phyloP scores from a whole-genome alignment of 2,888 invertebrate species.

The Quadriops clusia region DNA sequence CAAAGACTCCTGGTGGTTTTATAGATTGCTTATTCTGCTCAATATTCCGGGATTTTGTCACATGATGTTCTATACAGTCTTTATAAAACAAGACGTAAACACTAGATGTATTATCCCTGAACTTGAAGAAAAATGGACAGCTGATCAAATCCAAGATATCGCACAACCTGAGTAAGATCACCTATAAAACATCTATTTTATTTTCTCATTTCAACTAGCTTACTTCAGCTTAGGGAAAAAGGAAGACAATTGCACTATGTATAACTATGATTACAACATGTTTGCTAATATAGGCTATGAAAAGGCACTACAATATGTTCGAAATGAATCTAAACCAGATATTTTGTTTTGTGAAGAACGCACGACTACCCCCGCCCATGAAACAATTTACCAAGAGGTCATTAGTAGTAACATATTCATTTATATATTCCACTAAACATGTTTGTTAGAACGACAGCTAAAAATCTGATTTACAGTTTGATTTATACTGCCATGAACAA shows the following conservation, averaged over 20 bases:
- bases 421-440: not conserved
- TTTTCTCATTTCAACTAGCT: constrained; percentile 1
- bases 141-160: constrained; percentile 9
- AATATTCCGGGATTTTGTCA: constrained; percentile 7
- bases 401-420: too few species aligned
- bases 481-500: constrained; percentile 5
- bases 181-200: not conserved
- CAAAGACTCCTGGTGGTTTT: constrained; percentile 8
- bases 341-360: too few species aligned
- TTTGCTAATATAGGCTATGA: constrained; percentile 7
- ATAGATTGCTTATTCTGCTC: constrained; percentile 6
- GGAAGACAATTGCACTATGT: constrained; percentile 3
- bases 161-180: constrained; percentile 8
- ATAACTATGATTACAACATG: constrained; percentile 5
- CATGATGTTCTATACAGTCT: constrained; percentile 2
- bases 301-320: constrained; percentile 1
- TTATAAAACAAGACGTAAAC: constrained; percentile 3
- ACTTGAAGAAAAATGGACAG: constrained; percentile 11
- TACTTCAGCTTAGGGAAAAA: not conserved
- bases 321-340: too few species aligned
- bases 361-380: too few species aligned
- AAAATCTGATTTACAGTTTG: constrained; percentile 5
- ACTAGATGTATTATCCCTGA: constrained; percentile 10
- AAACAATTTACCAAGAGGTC: constrained; percentile 7
- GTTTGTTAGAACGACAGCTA: not conserved